phyloP scores from a whole-genome alignment of 2,888 invertebrate genomes.

The Coremacera marginata region DNA sequence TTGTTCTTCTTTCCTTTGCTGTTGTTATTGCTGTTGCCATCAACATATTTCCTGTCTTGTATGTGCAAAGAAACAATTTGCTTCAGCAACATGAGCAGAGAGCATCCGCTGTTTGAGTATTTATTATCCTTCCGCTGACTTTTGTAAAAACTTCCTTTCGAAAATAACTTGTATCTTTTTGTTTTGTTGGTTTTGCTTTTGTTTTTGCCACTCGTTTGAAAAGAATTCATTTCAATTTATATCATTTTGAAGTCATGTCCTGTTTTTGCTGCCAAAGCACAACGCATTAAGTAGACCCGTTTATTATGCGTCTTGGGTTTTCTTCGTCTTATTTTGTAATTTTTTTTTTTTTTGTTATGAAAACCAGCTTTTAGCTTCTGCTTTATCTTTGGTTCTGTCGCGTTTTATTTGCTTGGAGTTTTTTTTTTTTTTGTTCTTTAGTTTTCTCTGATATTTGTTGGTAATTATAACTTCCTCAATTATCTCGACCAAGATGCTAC shows the following conservation, averaged over 20 bases:
- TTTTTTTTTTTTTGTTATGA: background rate
- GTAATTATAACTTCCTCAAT: slow-evolving; percentile 68
- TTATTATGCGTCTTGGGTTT: background rate
- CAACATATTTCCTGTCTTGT: slow-evolving; percentile 21
- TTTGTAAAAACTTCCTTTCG: slow-evolving; percentile 16
- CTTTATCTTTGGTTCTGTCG: background rate
- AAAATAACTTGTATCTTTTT: background rate
- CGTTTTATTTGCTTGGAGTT: background rate
- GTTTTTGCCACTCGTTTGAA: background rate
- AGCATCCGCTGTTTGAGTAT: background rate
- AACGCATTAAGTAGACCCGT: background rate
- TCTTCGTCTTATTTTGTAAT: background rate
- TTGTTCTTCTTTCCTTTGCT: background rate
- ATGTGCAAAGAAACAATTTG: slow-evolving; percentile 10
- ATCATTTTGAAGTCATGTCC: slow-evolving; percentile 25
- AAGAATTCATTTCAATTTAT: slow-evolving; percentile 29
- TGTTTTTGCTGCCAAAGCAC: slow-evolving; percentile 14
- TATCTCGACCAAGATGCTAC: slow-evolving; percentile 50
- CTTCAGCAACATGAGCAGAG: background rate
- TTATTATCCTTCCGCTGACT: slow-evolving; percentile 26
- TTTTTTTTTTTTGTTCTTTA: background rate
- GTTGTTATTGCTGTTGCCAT: background rate
- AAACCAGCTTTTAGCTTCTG: background rate
- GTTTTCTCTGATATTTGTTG: slow-evolving; percentile 38
- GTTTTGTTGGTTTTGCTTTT: background rate